Percentiles rank a stretch among this genome's conserved stretches.
Conservation (phyloP, 2,113 vertebrate species). For the Picathartes gymnocephalus region DNA sequence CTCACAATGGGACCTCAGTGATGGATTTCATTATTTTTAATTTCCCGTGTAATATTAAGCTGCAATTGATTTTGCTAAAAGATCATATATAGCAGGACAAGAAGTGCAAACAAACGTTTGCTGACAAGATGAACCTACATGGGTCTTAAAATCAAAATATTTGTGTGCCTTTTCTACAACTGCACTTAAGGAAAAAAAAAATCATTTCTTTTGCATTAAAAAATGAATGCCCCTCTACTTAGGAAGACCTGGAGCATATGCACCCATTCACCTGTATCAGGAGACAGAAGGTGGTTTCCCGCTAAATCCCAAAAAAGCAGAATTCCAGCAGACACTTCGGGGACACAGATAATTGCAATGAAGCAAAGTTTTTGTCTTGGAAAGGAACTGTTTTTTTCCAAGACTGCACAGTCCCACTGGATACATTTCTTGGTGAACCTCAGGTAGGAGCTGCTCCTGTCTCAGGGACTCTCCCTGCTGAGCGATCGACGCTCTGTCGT, state of each 20-base stretch:
- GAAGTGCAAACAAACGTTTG: neutral
- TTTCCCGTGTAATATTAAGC: neutral
- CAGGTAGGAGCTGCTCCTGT: neutral
- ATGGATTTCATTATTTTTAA: neutral
- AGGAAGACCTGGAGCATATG: fast-evolving
- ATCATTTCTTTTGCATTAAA: neutral
- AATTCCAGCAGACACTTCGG: neutral
- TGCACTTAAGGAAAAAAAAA: neutral
- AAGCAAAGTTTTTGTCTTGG: neutral
- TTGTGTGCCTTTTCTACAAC: neutral
- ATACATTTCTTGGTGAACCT: neutral
- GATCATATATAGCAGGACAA: neutral
- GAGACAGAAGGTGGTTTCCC: neutral
- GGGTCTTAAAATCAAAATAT: neutral
- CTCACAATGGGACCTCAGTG: neutral
- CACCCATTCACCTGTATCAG: no score
- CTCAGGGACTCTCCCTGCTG: neutral
- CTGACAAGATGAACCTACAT: neutral
- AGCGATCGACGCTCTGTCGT: fast-evolving
- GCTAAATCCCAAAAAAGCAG: neutral
- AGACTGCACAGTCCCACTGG: no score
- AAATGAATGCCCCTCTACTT: neutral
- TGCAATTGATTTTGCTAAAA: neutral
- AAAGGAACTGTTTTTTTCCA: neutral
- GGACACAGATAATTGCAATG: neutral